Base-by-base conservation (phyloP, 2,113 vertebrate genomes). In the Danionella cerebrum region DNA sequence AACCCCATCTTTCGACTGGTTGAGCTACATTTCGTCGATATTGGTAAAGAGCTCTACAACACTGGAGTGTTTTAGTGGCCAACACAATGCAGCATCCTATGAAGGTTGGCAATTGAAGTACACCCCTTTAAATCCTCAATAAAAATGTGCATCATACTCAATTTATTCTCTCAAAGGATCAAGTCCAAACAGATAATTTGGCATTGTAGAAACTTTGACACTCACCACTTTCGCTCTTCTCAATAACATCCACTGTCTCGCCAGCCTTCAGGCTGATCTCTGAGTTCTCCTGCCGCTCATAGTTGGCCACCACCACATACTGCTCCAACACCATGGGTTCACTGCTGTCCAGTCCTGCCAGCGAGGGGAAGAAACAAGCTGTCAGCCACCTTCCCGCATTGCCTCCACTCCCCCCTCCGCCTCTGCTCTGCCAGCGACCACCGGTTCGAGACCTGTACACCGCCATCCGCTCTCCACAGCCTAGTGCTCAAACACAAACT, bases 251-350 rank as follows among this genome's bases (percentile, higher is more conserved):
- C 86, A 98, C 96, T 0, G 96, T 90, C 84, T 99, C 95, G 42
- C 96, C 96, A 14, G 93, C 93, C 79, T 97, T 93, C 25, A 98
- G 91, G 83, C 91, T 97, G 83, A 99, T 96, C 86, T 99, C 96
- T 0, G 96, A 97, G 84, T 97, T 98, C 82, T 99, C 95, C 76
- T 99, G 96, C 82, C 96, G 91, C 85, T 97, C 94, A 78, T 98
- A 98, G 89, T 91, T 97, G 87, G 95, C 95, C 81, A 98, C 96
- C 65, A 95, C 96, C 84, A 97, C 90, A 65, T 95, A 99, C 87
- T 98, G 95, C 84, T 99, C 96, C 91, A 99, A 90, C 86, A 99
- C 94, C 95, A 99, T 97, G 82, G 94, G 93, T 86, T 99, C 96
- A 69, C 90, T 90, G 81, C 88, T 91, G 87, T 98, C 96, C 78